Base-by-base conservation (phyloP, 2,888 invertebrate species). In the Cenopis cana region DNA sequence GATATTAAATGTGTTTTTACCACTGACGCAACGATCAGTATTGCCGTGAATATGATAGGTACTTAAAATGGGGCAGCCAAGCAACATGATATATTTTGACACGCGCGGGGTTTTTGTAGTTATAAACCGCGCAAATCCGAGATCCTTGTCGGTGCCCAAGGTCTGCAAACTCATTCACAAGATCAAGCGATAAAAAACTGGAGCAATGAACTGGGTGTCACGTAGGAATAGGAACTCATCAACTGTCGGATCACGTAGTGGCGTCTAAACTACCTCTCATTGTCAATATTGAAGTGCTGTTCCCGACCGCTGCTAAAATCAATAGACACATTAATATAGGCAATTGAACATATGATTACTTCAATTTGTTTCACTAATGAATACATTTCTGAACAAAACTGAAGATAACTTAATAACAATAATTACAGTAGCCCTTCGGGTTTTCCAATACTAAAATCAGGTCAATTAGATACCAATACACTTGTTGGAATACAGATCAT, bases 181-280 rank as follows among this genome's bases (percentile, higher is more conserved):
- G 75, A 72, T 67, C 69, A 73, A 88, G 84, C 85, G 83, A 87
- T 86, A 91, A 91, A 91, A 91, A 93, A 93, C 86, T 93, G 81
- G 93, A 91, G 91, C 92, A 90, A 91, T 89, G 91, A 91, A 93
- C 93, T 87, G 85, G 81, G 81, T 88, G 89, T 90, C 92, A 92
- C 92, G 92, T 91, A 89, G 84, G 80, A 79, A 84, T 91, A 89
- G 84, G 80, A 79, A 84, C 85, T 90, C 89, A 91, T 93, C 89
- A 88, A 84, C 82, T 87, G 85, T 76, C 91, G 75, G 79, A 79
- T 86, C 93, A 93, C 92, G 93, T 93, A 89, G 82, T 82, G 82
- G 85, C 89, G 83, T 89, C 93, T 91, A 91, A 93, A 92, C 92
- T 91, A 90, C 91, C 90, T 89, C 91, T 91, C 89, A 91, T 91